Base-by-base conservation (phyloP, 2,113 vertebrate genomes). In the Paedocypris sp. region DNA sequence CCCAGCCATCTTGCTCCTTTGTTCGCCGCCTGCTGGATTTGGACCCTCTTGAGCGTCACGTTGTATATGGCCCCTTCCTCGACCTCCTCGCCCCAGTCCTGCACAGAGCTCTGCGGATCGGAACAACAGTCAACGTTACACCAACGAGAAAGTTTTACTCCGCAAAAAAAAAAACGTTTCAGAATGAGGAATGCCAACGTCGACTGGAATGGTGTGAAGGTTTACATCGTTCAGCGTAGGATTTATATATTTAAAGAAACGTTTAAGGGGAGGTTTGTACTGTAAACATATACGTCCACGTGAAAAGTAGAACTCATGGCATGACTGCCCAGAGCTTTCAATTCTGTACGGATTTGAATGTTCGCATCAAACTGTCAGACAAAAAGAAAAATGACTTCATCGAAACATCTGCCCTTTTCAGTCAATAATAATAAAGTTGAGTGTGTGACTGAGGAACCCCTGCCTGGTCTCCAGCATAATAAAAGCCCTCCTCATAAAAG, bases 61-160 rank as follows among this genome's bases (percentile, higher is more conserved):
- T 91, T 88, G 86, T 94, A 98, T 76, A 97, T 77, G 63, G 92
- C 92, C 68, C 92, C 94, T 69, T 97, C 94, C 85, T 95, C 94
- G 10, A 92, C 87, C 81, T 98, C 92, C 86, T 97, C 92, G 72
- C 92, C 93, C 88, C 89, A 86, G 66, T 96, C 90, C 85, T 94
- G 91, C 84, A 91, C 87, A 1, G 91, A 93, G 86, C 82, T 95
- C 92, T 98, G 85, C 45, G 62, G 46, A 63, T 13, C 35, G 26
- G 13, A 22, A 19, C 41, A 23, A 32, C 11, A 35, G 46, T 58
- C 16, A 50, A 39, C 5, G 51, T 62, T 36, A 63, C 35, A 35
- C 15, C 50, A 57, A 20, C 29, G 18, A 12, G 10, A 57, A 57
- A 23, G 13, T 23, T 10, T 4, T 26, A n/a, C n/a, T 20, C 9